Evolutionary conservation across 2,797 vertebrate genomes (phyloP).

Genomic region (Cichlasoma orientale): DNA sequence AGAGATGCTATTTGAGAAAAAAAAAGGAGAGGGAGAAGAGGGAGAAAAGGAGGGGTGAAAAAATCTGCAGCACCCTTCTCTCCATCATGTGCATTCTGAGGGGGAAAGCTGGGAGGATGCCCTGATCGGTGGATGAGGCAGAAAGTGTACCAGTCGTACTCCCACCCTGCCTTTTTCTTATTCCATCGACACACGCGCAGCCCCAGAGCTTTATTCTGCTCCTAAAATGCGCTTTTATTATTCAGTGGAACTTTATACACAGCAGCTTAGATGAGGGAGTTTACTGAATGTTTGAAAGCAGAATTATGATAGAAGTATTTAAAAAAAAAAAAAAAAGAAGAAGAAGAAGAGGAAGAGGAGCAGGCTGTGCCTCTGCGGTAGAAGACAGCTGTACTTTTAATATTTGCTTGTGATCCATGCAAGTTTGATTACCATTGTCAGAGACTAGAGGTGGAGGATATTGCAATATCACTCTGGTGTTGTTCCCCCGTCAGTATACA

Average conservation of each 20-base stretch:
- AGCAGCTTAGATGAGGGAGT: conserved; percentile 57
- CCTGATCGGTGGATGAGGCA: conserved; percentile 67
- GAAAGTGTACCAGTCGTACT: conserved; percentile 63
- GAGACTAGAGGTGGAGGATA: conserved; percentile 13
- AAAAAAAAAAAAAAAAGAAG: conserved; percentile 14
- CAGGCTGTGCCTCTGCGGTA: conserved; percentile 47
- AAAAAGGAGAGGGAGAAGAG: conserved; percentile 34
- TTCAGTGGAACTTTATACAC: conserved; percentile 72
- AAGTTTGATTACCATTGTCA: conserved; percentile 47
- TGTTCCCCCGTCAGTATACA: not conserved
- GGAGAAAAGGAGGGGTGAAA: conserved; percentile 48
- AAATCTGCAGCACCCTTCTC: conserved; percentile 78
- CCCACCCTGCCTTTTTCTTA: conserved; percentile 63
- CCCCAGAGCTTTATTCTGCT: conserved; percentile 63
- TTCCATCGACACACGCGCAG: conserved; percentile 55
- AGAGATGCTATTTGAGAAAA: conserved; percentile 69
- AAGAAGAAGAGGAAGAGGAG: not conserved
- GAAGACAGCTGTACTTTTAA: conserved; percentile 65
- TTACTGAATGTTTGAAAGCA: conserved; percentile 62
- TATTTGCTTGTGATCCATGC: conserved; percentile 46
- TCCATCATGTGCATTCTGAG: conserved; percentile 75
- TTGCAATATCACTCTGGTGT: conserved; percentile 10
- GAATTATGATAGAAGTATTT: conserved; percentile 52
- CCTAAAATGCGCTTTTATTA: conserved; percentile 69
- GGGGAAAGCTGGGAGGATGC: conserved; percentile 76